phyloP scores from a whole-genome alignment of 2,797 vertebrate genomes.

The Psittacula derbiana region DNA sequence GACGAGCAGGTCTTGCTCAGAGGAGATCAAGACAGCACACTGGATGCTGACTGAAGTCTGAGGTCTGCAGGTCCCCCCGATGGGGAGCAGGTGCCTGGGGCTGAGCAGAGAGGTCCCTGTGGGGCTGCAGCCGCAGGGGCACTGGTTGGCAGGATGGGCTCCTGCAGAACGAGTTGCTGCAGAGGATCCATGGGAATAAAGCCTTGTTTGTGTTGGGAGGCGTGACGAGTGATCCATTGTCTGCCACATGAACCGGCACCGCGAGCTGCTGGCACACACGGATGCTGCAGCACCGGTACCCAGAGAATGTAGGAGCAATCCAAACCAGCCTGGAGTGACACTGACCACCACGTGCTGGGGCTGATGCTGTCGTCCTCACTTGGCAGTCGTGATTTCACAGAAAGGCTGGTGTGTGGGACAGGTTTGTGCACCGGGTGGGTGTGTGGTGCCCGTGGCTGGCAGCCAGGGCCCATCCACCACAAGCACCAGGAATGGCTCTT shows the following conservation, averaged over 20 bases:
- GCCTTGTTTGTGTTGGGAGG: not conserved
- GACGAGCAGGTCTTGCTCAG: not conserved
- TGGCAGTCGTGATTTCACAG: not conserved
- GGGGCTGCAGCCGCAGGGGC: not conserved
- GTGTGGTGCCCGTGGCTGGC: not conserved
- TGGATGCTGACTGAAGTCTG: not conserved
- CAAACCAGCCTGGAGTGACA: not conserved
- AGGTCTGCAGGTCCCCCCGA: not conserved
- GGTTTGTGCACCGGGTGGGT: not conserved
- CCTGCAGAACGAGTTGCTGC: not conserved
- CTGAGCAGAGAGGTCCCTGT: accelerated
- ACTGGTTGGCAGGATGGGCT: not conserved
- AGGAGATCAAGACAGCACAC: not conserved
- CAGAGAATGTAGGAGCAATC: not conserved
- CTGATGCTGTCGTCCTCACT: not conserved
- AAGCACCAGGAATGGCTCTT: not conserved
- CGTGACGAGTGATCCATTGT: accelerated
- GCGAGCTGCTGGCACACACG: accelerated
- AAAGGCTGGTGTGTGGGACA: not conserved
- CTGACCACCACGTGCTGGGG: not conserved
- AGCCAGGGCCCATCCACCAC: not conserved
- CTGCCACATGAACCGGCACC: accelerated
- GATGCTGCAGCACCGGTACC: accelerated
- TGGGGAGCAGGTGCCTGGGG: not conserved
- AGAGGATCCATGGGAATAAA: not conserved